phyloP scores from a whole-genome alignment of 2,888 invertebrate genomes.

The Clunio marinus region DNA sequence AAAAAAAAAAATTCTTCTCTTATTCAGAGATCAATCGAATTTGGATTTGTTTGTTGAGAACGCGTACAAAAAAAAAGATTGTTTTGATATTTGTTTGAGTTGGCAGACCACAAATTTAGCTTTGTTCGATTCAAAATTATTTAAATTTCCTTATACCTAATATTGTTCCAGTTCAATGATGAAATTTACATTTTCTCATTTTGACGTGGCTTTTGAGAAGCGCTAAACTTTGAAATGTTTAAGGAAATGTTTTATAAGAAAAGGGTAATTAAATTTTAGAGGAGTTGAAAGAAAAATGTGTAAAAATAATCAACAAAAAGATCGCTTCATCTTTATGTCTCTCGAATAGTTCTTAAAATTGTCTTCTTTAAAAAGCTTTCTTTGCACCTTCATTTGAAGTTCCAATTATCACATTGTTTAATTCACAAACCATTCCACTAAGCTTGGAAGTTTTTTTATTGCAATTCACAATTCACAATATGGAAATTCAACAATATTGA shows the following conservation, averaged over 20 bases:
- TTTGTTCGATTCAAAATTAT: background rate
- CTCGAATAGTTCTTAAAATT: too few relatives aligned
- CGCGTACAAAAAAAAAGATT: background rate
- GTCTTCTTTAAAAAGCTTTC: background rate
- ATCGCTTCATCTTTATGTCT: too few relatives aligned
- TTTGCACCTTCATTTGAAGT: background rate
- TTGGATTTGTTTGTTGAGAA: background rate
- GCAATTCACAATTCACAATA: background rate
- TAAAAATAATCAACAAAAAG: too few relatives aligned
- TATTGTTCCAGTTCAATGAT: slow-evolving; percentile 11
- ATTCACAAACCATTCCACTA: too few relatives aligned
- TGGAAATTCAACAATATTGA: background rate
- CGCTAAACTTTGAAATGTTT: too few relatives aligned
- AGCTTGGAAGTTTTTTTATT: too few relatives aligned
- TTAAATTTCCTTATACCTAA: too few relatives aligned
- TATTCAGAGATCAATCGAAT: background rate
- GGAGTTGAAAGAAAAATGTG: too few relatives aligned
- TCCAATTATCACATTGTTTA: slow-evolving; percentile 7
- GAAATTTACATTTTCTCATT: background rate
- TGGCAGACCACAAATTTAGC: background rate
- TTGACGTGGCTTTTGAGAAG: background rate
- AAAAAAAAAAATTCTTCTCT: background rate
- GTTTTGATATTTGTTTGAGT: background rate
- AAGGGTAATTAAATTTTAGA: too few relatives aligned
- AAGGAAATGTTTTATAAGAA: too few relatives aligned